These are phyloP conservation scores for Monarcha castaneiventris DNA, from an alignment of 2,113 vertebrate genomes.

Conservation along the genomic window DNA sequence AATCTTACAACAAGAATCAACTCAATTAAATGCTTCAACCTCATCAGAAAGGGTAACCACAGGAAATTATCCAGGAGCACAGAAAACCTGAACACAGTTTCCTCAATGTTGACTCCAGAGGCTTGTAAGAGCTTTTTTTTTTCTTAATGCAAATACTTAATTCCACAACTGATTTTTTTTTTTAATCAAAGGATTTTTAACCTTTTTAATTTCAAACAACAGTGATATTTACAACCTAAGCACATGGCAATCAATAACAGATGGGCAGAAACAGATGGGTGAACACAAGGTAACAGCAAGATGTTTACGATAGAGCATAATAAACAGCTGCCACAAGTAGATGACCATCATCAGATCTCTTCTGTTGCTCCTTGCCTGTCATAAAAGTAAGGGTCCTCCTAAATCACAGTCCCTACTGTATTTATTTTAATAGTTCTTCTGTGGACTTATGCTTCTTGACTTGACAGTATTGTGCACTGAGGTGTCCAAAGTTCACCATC, in stretches of 20 bases:
- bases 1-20: background rate
- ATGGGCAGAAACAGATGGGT: conserved; percentile 32
- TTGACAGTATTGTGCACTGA: background rate
- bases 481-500: background rate
- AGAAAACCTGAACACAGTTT: background rate
- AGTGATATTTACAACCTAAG: background rate
- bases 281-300: conserved; percentile 23
- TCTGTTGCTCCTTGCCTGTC: background rate
- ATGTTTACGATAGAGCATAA: background rate
- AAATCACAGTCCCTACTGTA: background rate
- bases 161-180: background rate
- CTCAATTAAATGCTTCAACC: background rate
- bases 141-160: background rate
- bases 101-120: background rate
- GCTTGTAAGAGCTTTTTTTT: background rate
- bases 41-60: background rate
- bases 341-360: background rate
- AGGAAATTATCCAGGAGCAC: background rate
- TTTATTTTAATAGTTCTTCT: background rate
- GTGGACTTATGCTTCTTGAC: background rate
- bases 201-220: background rate
- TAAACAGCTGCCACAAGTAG: conserved; percentile 28
- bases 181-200: background rate
- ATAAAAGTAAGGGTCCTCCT: background rate
- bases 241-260: conserved; percentile 14